Conservation (phyloP, 2,113 vertebrate species). For the Tonatia bakeri region DNA sequence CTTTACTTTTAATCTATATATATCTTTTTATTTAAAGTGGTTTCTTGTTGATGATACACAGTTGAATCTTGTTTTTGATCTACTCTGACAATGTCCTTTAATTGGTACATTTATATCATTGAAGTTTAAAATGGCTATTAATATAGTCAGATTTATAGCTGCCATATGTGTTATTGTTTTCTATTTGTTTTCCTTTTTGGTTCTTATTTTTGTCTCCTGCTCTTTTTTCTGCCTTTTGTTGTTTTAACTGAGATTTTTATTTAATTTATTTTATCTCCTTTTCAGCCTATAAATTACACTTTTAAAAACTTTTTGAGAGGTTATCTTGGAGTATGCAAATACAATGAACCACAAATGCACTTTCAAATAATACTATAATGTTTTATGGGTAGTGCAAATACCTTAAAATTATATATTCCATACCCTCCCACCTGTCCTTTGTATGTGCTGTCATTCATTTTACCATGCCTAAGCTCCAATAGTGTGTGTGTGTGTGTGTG, state of each 20-base stretch:
- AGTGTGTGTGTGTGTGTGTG: not conserved
- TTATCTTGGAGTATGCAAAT: not conserved
- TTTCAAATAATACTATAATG: not conserved
- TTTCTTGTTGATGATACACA: not conserved
- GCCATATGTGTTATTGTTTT: not conserved
- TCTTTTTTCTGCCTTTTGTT: not conserved
- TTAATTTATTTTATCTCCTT: not conserved
- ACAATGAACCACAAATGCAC: not conserved
- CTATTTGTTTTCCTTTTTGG: not conserved
- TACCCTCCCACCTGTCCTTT: not conserved
- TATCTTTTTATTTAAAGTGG: not conserved
- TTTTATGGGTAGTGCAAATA: not conserved
- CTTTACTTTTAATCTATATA: not conserved
- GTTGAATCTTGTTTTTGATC: not conserved
- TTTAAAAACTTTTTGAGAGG: not conserved
- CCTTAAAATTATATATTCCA: not conserved
- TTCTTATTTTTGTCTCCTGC: not conserved
- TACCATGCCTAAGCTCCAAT: not conserved
- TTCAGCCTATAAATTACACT: not conserved
- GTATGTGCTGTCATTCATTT: not conserved
- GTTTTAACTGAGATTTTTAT: not conserved
- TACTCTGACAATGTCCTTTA: not conserved
- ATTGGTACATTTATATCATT: not conserved
- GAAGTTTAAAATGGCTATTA: not conserved
- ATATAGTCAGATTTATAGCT: not conserved